Evolutionary conservation across 2,113 vertebrate species (phyloP).

Genomic region (Cranoglanis bouderius): DNA sequence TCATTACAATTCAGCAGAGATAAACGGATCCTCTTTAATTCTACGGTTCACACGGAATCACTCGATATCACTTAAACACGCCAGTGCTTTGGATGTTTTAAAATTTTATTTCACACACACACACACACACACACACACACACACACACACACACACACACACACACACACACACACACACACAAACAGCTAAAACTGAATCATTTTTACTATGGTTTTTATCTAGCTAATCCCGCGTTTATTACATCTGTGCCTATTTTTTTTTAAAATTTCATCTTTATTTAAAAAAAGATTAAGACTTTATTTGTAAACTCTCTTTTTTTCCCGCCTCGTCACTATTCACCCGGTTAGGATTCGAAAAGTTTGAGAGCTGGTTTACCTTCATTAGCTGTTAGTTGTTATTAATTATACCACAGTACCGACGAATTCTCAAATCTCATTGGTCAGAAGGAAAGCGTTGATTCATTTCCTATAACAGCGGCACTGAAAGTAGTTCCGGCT

Average conservation of each 20-base stretch:
- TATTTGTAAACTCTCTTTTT: not conserved
- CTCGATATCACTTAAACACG: not conserved
- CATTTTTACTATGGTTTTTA: not conserved
- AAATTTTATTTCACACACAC: not conserved
- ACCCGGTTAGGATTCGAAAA: not conserved
- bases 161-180: not conserved
- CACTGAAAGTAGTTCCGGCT: not conserved
- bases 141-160: not conserved
- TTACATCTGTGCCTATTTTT: not conserved
- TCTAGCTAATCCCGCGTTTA: not conserved
- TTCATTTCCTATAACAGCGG: not conserved
- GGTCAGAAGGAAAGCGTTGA: no score
- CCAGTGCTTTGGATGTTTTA: not conserved
- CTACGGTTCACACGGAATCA: not conserved
- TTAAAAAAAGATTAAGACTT: not conserved
- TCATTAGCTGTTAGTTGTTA: not conserved
- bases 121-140: not conserved
- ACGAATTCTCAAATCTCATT: not conserved
- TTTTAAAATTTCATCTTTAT: no score
- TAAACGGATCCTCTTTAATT: slow-evolving; percentile 21
- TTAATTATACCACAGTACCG: no score
- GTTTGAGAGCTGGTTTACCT: not conserved
- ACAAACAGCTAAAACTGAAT: not conserved
- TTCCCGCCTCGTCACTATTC: no score
- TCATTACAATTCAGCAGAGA: slow-evolving; percentile 68